phyloP scores from a whole-genome alignment of 2,888 invertebrate species.

The Syritta pipiens region DNA sequence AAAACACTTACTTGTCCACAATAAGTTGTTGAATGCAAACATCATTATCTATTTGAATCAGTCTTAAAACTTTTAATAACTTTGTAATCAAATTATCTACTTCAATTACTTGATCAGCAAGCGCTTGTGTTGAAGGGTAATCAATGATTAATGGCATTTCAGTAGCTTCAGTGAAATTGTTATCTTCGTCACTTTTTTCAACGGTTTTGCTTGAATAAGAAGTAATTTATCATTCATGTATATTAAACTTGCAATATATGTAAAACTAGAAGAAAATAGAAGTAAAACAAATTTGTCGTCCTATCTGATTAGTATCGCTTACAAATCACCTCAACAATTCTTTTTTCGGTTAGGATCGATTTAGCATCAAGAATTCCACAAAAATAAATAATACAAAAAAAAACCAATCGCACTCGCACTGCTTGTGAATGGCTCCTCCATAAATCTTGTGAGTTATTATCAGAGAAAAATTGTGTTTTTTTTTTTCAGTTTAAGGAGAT shows the following conservation, averaged over 20 bases:
- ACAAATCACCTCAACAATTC: too few relatives aligned
- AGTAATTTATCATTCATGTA: neutral
- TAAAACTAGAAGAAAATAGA: too few relatives aligned
- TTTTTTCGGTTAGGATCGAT: too few relatives aligned
- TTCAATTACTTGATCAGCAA: conserved; percentile 87
- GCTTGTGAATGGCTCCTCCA: too few relatives aligned
- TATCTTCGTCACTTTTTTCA: conserved; percentile 77
- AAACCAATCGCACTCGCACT: too few relatives aligned
- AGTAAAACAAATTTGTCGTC: too few relatives aligned
- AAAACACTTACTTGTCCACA: conserved; percentile 83
- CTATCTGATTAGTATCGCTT: too few relatives aligned
- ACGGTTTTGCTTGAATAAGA: conserved; percentile 52
- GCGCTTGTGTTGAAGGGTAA: conserved; percentile 81
- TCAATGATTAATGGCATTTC: conserved; percentile 80
- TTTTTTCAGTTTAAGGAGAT: conserved; percentile 71
- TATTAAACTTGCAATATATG: neutral
- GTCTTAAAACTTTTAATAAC: conserved; percentile 85
- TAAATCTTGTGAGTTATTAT: too few relatives aligned
- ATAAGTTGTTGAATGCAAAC: conserved; percentile 84
- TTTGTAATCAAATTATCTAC: conserved; percentile 88
- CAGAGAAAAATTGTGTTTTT: conserved; percentile 60
- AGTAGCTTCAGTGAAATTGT: conserved; percentile 79
- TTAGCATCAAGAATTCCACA: too few relatives aligned
- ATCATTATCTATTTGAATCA: conserved; percentile 86
- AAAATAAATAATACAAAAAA: too few relatives aligned